Conservation (phyloP, 2,888 invertebrate genomes). For the Tipula unca region DNA sequence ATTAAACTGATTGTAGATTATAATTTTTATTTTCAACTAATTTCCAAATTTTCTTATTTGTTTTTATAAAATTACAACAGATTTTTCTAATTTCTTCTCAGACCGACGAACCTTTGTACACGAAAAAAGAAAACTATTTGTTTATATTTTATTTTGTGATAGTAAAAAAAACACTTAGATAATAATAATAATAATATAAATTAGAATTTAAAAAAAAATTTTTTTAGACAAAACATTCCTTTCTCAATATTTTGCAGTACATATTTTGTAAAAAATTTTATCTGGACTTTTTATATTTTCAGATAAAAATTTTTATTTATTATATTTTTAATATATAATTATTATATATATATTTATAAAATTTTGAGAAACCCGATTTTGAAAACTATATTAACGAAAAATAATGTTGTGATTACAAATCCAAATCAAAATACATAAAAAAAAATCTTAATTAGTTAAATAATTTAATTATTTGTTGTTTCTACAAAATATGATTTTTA, state of each 20-base stretch:
- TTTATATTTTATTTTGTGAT: background rate
- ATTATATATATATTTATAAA: background rate
- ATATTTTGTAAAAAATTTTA: background rate
- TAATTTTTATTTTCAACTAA: background rate
- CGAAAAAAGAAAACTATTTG: background rate
- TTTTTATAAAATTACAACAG: background rate
- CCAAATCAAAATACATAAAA: background rate
- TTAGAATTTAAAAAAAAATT: background rate
- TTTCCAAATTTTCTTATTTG: background rate
- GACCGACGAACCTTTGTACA: background rate
- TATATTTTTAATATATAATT: background rate
- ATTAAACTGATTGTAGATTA: conserved; percentile 22
- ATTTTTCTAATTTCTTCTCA: background rate
- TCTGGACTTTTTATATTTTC: conserved; percentile 9
- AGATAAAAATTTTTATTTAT: conserved; percentile 9
- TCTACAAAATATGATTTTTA: background rate
- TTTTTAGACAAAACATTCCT: background rate
- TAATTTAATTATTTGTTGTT: conserved; percentile 3
- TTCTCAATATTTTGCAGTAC: background rate
- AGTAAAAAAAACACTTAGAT: conserved; percentile 2
- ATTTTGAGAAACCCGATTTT: background rate
- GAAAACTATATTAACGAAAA: background rate
- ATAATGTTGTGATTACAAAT: background rate
- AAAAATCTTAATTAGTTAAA: conserved; percentile 8
- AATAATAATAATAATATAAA: conserved; percentile 1